Evolutionary conservation across 2,888 invertebrate genomes (phyloP).

Genomic region (Oscheius sp.): DNA sequence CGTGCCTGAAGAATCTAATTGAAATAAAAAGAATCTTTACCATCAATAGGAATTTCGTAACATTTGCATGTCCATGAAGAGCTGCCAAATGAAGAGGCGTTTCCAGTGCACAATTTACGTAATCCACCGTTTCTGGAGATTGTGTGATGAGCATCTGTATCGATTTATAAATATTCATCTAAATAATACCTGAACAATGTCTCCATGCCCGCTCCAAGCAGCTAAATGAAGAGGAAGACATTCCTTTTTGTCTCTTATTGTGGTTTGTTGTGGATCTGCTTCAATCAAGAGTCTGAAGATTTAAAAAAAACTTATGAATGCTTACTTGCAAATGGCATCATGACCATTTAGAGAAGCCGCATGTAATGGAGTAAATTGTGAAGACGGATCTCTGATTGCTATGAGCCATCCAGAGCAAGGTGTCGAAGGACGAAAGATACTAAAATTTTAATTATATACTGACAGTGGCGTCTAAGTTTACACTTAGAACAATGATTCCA

Average conservation of each 20-base stretch:
- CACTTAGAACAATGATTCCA: not conserved
- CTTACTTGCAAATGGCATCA: slow-evolving; percentile 34
- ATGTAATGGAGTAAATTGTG: slow-evolving; percentile 77
- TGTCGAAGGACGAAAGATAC: slow-evolving; percentile 48
- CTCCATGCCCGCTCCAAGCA: slow-evolving; percentile 61
- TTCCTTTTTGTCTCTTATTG: slow-evolving; percentile 15
- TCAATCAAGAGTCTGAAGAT: slow-evolving; percentile 48
- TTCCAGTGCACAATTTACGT: slow-evolving; percentile 44
- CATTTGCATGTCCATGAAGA: slow-evolving; percentile 79
- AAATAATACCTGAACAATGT: slow-evolving; percentile 59
- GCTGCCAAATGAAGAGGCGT: slow-evolving; percentile 83
- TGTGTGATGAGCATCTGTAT: slow-evolving; percentile 45
- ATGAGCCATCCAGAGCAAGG: slow-evolving; percentile 53
- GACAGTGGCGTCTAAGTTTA: not conserved
- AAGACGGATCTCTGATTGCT: slow-evolving; percentile 47
- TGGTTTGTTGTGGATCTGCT: slow-evolving; percentile 49
- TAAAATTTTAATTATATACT: slow-evolving; percentile 20
- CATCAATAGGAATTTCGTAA: slow-evolving; percentile 78
- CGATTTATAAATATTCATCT: too few species aligned
- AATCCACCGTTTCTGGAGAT: slow-evolving; percentile 39
- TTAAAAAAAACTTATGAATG: not conserved
- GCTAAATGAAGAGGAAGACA: slow-evolving; percentile 65
- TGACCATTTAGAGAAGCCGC: slow-evolving; percentile 82
- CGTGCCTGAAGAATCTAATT: slow-evolving; percentile 51
- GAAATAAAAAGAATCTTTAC: slow-evolving; percentile 71